Evolutionary conservation across 2,113 vertebrate genomes (phyloP).

Genomic region (Ammodramus savannarum): DNA sequence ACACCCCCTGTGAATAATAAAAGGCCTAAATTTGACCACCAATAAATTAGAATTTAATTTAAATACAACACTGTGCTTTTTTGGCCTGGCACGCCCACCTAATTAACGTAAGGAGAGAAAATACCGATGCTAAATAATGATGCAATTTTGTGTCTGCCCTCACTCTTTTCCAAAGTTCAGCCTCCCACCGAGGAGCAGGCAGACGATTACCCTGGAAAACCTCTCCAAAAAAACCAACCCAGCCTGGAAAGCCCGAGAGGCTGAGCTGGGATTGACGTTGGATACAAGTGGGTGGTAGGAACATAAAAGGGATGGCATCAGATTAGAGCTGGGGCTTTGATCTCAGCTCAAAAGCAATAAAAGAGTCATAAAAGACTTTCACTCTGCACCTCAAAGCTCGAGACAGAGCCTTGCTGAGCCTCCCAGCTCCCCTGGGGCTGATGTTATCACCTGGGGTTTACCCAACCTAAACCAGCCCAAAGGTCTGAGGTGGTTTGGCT

Average conservation of each 20-base stretch:
- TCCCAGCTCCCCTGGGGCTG: conserved; percentile 7
- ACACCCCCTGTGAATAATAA: not conserved
- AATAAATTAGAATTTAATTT: not conserved
- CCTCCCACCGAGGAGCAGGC: not conserved
- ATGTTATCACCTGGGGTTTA: not conserved
- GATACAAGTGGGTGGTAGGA: conserved; percentile 48
- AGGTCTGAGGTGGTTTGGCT: not conserved
- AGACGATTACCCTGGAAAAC: conserved; percentile 47
- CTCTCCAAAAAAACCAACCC: not conserved
- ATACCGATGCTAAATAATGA: not conserved
- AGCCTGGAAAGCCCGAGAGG: not conserved
- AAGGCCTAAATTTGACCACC: not conserved
- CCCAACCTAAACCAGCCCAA: not conserved
- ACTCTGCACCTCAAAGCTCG: conserved; percentile 28
- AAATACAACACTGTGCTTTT: not conserved
- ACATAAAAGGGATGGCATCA: conserved; percentile 63
- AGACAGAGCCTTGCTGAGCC: not conserved
- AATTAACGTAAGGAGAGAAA: not conserved
- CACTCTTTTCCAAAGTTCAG: not conserved
- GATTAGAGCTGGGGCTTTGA: conserved; percentile 61
- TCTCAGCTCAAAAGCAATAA: conserved; percentile 15
- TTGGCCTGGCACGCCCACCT: not conserved
- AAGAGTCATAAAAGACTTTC: conserved; percentile 60
- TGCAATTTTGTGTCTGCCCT: conserved; percentile 18
- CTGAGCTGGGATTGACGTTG: not conserved